Conservation (phyloP, 2,888 invertebrate species). For the Amiota mariae region DNA sequence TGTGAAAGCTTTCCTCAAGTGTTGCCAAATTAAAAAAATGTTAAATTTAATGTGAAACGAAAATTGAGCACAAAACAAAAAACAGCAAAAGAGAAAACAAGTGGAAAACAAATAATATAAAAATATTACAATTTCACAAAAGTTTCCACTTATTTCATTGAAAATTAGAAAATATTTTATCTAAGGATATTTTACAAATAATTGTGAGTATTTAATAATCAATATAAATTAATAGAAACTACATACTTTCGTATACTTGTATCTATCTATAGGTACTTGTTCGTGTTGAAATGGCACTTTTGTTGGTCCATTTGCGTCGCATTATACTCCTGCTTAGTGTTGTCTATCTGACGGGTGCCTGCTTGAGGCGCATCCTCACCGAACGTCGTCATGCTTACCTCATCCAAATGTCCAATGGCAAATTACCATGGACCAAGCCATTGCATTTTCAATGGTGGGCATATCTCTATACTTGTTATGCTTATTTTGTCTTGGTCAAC, state of each 20-base stretch:
- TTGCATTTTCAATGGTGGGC: constrained; percentile 72
- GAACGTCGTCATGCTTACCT: constrained; percentile 63
- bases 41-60: background rate
- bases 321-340: constrained; percentile 70
- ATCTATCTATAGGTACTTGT: no score
- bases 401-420: constrained; percentile 55
- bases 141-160: background rate
- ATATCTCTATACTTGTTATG: constrained; percentile 70
- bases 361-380: constrained; percentile 64
- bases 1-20: constrained; percentile 24
- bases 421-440: constrained; percentile 55
- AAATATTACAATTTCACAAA: background rate
- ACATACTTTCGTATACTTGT: no score
- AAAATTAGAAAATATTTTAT: no score
- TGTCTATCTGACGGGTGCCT: constrained; percentile 70
- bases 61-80: constrained; percentile 1
- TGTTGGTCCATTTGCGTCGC: constrained; percentile 71
- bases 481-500: constrained; percentile 67
- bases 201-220: no score
- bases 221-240: no score
- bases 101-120: constrained; percentile 9
- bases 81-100: background rate
- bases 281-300: constrained; percentile 61
- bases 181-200: no score
- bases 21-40: constrained; percentile 50